These are phyloP conservation scores for Trichechus manatus DNA, from an alignment of 2,113 vertebrate genomes.

Conservation along the genomic window DNA sequence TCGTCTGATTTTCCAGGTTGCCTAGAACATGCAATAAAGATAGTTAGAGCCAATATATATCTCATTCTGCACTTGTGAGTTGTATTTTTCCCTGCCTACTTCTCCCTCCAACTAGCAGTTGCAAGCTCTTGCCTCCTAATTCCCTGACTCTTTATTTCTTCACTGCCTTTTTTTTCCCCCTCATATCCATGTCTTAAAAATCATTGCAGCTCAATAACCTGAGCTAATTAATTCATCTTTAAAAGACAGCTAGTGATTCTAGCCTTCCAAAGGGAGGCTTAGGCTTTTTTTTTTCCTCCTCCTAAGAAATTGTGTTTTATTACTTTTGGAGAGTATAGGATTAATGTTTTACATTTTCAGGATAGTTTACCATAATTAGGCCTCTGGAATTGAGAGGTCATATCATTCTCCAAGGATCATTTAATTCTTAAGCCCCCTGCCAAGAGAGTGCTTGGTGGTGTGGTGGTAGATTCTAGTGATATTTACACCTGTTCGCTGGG, in stretches of 20 bases:
- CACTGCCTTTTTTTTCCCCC: neutral
- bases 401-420: conserved; percentile 76
- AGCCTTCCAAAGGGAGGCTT: conserved; percentile 51
- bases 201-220: conserved; percentile 49
- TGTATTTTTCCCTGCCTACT: conserved; percentile 28
- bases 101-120: conserved; percentile 28
- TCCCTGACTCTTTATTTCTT: neutral
- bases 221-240: conserved; percentile 63
- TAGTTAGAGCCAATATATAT: neutral
- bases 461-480: conserved; percentile 53
- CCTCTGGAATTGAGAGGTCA: conserved; percentile 60
- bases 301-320: conserved; percentile 68
- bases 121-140: neutral
- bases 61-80: neutral
- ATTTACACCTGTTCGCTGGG: conserved; percentile 75
- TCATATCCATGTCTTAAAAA: conserved; percentile 36
- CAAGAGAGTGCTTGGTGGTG: conserved; percentile 52
- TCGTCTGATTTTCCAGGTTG: conserved; percentile 49
- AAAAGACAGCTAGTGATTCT: conserved; percentile 42
- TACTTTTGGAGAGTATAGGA: conserved; percentile 52
- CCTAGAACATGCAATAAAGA: neutral
- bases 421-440: conserved; percentile 72
- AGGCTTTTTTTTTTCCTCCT: neutral
- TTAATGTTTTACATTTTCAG: conserved; percentile 78
- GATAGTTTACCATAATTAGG: conserved; percentile 78